Evolutionary conservation across 2,797 vertebrate species (phyloP), one percentile per base, ranked within the genome.

Genomic region (Aselliscus stoliczkanus): DNA sequence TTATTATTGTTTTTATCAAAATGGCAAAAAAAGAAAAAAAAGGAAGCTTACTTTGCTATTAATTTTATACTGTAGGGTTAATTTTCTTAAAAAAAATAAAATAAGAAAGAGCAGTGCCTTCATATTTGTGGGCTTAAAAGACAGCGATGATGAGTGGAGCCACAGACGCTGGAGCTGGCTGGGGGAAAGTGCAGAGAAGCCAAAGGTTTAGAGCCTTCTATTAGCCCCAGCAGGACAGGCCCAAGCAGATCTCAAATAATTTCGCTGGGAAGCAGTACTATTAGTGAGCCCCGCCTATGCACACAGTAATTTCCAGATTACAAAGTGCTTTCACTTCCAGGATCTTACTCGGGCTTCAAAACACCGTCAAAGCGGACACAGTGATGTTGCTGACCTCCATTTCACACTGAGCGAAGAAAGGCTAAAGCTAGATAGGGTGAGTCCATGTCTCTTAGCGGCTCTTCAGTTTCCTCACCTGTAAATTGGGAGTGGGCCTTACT

Each of bases 1-100:
- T 89, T 90, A 65, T 89, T 90, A 65, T 10, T 92, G 56, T 85
- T 96, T 94, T 93, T 82, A 90, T 52, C 29, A 85, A 95, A 84
- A 95, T 73, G 44, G 62, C 29, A 75, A 85, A 65, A 31, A 60
- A 44, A 50, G 70, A 60, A 69, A 84, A 88, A 75, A 15, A 69
- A 27, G 18, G 23, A 86, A 69, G 60, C 8, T 81, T 72, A 42
- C 18, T 31, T 54, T 64, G 64, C 4, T 90, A 47, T 62, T 81
- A 84, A 72, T 67, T 70, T 75, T 83, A 18, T 82, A 47, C 47
- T n/a, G 1, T 1, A 76, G 34, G 20, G 18, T 87, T 82, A 65
- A 56, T 79, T 89, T 90, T 67, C 80, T 88, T 47, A 37, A 76
- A 56, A 82, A 87, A 4, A 69, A 37, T n/a, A n/a, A n/a, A n/a